A percentile compares a stretch with the other conserved stretches of the same genome.
Evolutionary conservation across 1,140 invertebrate species (phyloP).

Genomic region (Tetramorium alpestre): DNA sequence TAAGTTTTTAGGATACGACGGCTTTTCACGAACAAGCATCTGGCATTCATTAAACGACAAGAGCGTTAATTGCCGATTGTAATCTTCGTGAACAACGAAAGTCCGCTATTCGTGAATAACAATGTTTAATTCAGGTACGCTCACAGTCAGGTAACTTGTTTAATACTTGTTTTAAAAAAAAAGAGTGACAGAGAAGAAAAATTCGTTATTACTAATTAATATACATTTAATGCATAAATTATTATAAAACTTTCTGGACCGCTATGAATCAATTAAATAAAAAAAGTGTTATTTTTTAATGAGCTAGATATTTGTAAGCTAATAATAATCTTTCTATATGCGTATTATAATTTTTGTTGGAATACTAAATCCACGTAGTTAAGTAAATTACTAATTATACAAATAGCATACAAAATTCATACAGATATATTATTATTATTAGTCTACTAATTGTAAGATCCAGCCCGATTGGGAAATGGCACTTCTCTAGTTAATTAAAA

Average conservation of each 20-base stretch:
- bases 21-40: not conserved
- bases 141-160: not conserved
- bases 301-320: too few relatives aligned
- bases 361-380: too few relatives aligned
- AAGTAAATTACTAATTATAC: too few relatives aligned
- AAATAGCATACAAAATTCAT: too few relatives aligned
- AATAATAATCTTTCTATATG: too few relatives aligned
- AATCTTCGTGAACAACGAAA: slow-evolving; percentile 23
- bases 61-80: slow-evolving; percentile 30
- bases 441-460: too few relatives aligned
- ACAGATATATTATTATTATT: too few relatives aligned
- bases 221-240: not conserved
- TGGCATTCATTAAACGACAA: slow-evolving; percentile 37
- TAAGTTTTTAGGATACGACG: slow-evolving; percentile 30
- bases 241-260: not conserved
- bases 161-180: not conserved
- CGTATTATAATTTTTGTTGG: too few relatives aligned
- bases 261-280: too few relatives aligned
- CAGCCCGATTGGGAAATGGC: too few relatives aligned
- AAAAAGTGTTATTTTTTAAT: too few relatives aligned
- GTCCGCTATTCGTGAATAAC: not conserved
- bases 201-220: not conserved
- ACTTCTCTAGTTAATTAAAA: not conserved
- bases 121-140: not conserved
- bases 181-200: not conserved